Conservation (phyloP, 1,140 invertebrate genomes). For the Zaprionus ornatus region DNA sequence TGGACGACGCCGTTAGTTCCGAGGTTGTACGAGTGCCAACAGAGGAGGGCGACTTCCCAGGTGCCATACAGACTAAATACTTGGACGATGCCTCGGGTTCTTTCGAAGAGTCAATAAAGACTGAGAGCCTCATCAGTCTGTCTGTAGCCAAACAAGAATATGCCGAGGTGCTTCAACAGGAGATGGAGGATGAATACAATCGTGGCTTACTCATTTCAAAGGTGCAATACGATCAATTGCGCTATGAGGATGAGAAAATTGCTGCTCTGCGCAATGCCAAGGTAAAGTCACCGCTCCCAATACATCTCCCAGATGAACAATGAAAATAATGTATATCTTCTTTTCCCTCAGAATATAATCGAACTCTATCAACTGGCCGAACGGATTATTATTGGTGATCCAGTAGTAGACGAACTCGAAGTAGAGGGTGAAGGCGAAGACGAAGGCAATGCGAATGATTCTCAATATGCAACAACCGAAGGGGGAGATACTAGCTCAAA, state of each 20-base stretch:
- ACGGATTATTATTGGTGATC: slow-evolving; percentile 74
- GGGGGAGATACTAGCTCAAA: not conserved
- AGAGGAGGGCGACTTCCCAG: slow-evolving; percentile 44
- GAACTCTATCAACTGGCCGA: slow-evolving; percentile 80
- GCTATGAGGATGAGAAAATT: slow-evolving; percentile 78
- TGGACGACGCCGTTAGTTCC: slow-evolving; percentile 29
- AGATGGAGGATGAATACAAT: slow-evolving; percentile 78
- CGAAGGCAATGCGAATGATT: not conserved
- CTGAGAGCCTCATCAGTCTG: slow-evolving; percentile 64
- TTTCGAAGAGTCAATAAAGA: slow-evolving; percentile 59
- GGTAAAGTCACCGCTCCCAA: slow-evolving; percentile 33
- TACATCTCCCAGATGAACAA: not conserved
- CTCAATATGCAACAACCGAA: not conserved
- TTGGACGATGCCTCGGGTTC: slow-evolving; percentile 72
- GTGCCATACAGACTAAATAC: slow-evolving; percentile 41
- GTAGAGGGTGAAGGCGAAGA: slow-evolving; percentile 47
- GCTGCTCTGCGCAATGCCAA: slow-evolving; percentile 68
- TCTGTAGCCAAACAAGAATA: slow-evolving; percentile 69
- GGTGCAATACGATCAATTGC: slow-evolving; percentile 74
- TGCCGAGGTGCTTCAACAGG: slow-evolving; percentile 63
- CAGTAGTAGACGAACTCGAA: slow-evolving; percentile 22
- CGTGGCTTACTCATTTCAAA: slow-evolving; percentile 72
- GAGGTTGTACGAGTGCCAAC: slow-evolving; percentile 41
- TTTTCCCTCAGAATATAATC: slow-evolving; percentile 58
- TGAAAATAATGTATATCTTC: not conserved